Evolutionary conservation across 1,140 invertebrate genomes (phyloP), one percentile per base, ranked within the genome.

Genomic region (Drosophila oshimai): DNA sequence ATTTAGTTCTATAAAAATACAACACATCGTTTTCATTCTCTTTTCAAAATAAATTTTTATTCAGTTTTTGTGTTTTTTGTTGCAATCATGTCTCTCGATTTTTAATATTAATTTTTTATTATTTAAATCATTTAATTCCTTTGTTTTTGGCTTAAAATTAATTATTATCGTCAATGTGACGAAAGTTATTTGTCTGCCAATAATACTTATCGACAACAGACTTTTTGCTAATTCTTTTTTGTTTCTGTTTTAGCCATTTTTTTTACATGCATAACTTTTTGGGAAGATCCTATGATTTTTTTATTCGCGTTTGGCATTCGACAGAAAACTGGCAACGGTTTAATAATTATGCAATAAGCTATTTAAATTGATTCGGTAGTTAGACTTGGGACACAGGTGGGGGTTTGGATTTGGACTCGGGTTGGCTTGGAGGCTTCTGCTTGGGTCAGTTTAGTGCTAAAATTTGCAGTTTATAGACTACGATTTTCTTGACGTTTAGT

Each of bases 151-250:
- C 80, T 86, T 86, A 86, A 17, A 80, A 67, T 83, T 89, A 89
- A 70, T 89, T 89, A 80, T 89, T 89, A 89, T 89, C 86, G 86
- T 89, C 86, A 89, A 89, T 89, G 86, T 89, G 86, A 89, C 86
- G 86, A 89, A 89, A 74, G 58, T 87, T 90, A 87, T 83, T 89
- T 90, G 89, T 90, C 89, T 90, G 89, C 69, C 73, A 89, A 77
- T 90, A 90, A 89, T 90, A 65, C 41, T 65, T 79, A 90, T 90
- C 70, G 89, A 89, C 80, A 90, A 90, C 89, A 90, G 89, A 90
- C 89, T 74, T 90, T 44, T 87, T 74, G 45, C 67, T 76, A 72
- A 70, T 58, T 77, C 44, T 75, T 74, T 64, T 71, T 47, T 61
- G 22, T 61, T 58, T 46, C 41, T 70, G 50, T 37, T 50, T 68